Evolutionary conservation across 1,140 invertebrate genomes (phyloP).

Genomic region (Drosophila miranda): DNA sequence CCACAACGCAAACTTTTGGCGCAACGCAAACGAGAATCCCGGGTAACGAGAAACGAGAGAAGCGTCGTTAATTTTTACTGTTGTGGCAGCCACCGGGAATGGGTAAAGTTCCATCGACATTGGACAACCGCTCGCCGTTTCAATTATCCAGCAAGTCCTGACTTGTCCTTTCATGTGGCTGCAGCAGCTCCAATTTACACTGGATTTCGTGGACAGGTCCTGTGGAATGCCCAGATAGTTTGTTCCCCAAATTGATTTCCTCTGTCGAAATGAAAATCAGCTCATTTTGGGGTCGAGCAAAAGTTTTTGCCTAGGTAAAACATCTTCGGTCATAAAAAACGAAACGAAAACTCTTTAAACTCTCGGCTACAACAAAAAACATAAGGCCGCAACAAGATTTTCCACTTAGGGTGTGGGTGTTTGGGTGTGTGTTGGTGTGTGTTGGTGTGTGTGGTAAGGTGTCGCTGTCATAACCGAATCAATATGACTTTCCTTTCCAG

Average conservation of each 20-base stretch:
- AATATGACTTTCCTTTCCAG: conserved; percentile 41
- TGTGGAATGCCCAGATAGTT: conserved; percentile 43
- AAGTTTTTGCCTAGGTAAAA: conserved; percentile 41
- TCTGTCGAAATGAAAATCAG: conserved; percentile 43
- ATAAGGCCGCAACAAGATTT: conserved; percentile 52
- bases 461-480: conserved; percentile 51
- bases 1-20: conserved; percentile 62
- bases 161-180: conserved; percentile 64
- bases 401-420: conserved; percentile 56
- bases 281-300: conserved; percentile 31
- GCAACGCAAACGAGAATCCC: conserved; percentile 30
- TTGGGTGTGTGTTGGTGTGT: conserved; percentile 16
- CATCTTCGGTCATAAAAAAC: conserved; percentile 29
- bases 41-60: conserved; percentile 39
- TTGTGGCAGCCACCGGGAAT: conserved; percentile 19
- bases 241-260: conserved; percentile 59
- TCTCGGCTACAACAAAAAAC: conserved; percentile 5
- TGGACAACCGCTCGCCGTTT: conserved; percentile 51
- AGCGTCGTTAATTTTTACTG: conserved; percentile 76
- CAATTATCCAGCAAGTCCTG: conserved; percentile 70
- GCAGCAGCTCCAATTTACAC: conserved; percentile 34
- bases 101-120: conserved; percentile 7
- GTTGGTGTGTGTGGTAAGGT: conserved; percentile 1
- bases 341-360: conserved; percentile 44
- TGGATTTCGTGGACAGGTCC: conserved; percentile 20